Base-by-base conservation (phyloP, 1,140 invertebrate genomes). In the Penaeus chinensis region DNA sequence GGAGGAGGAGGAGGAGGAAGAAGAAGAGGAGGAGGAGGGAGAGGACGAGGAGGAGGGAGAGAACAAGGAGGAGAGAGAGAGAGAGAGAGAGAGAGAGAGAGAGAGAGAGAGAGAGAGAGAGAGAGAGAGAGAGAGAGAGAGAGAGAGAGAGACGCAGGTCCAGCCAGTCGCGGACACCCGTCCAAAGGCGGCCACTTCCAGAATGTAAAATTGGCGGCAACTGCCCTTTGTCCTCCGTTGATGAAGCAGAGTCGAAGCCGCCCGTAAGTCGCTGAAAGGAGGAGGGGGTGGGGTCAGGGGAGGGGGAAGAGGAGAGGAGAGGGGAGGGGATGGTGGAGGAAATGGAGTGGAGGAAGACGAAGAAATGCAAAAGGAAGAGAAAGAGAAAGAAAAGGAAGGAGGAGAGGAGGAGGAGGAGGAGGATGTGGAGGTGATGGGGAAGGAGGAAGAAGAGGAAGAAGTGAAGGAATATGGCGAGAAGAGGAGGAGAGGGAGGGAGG, bases 131-230 rank as follows among this genome's bases (percentile, higher is more conserved):
- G 80, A 65, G 60, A 24, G 42, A 63, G 80, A 65, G 37, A 63
- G 66, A 42, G n/a, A 37, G 24, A 63, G n/a, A 82, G 61, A 63
- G 62, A 54, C 16, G 4, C 61, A 37, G 32, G 82, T 32, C 22
- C 32, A 42, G 42, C 18, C 66, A 32, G n/a, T 8, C 32, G 27
- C 22, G 32, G n/a, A 32, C n/a, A 11, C 63, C 24, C 42, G 3
- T 82, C 80, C 74, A 71, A 84, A 84, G 66, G 82, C 65, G 27
- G 65, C 82, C 82, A 71, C 82, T 84, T 84, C 82, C 65, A 84
- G 82, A 84, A 84, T 84, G 82, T 84, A 84, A 71, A 69, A 86
- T 86, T 80, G 84, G 76, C 65, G 76, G 37, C 84, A 86, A 69
- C 84, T 79, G 60, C 76, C 74, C 77, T 80, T 86, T 86, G 84